Conservation (phyloP, 2,113 vertebrate genomes). For the Gallinago jamesoni region DNA sequence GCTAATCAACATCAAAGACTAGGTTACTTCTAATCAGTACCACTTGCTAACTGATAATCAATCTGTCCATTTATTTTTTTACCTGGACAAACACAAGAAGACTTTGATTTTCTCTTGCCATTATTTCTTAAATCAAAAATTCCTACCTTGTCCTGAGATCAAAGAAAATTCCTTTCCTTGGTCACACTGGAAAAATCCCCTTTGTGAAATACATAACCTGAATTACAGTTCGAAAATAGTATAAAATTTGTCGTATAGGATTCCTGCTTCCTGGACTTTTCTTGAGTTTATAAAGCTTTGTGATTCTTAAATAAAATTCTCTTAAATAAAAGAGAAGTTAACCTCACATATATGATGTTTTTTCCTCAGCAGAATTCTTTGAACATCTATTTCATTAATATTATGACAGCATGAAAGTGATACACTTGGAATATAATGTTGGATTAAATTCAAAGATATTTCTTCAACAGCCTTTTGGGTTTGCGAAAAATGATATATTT, state of each 20-base stretch:
- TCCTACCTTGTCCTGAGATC: not conserved
- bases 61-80: constrained; percentile 14
- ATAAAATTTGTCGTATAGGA: not conserved
- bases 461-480: not conserved
- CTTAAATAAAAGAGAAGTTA: not conserved
- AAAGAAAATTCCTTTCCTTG: constrained; percentile 11
- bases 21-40: constrained; percentile 4
- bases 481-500: not conserved
- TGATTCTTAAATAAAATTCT: not conserved
- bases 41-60: constrained; percentile 37
- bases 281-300: not conserved
- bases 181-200: not conserved
- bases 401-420: not conserved
- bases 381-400: not conserved
- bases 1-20: constrained; percentile 42
- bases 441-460: not conserved
- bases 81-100: constrained; percentile 8
- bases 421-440: not conserved
- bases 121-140: constrained; percentile 39
- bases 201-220: not conserved
- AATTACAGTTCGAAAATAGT: not conserved
- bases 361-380: not conserved
- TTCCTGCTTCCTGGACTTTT: not conserved
- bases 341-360: not conserved
- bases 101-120: constrained; percentile 3